Base-by-base conservation (phyloP, 2,113 vertebrate genomes). In the Marmota monax region DNA sequence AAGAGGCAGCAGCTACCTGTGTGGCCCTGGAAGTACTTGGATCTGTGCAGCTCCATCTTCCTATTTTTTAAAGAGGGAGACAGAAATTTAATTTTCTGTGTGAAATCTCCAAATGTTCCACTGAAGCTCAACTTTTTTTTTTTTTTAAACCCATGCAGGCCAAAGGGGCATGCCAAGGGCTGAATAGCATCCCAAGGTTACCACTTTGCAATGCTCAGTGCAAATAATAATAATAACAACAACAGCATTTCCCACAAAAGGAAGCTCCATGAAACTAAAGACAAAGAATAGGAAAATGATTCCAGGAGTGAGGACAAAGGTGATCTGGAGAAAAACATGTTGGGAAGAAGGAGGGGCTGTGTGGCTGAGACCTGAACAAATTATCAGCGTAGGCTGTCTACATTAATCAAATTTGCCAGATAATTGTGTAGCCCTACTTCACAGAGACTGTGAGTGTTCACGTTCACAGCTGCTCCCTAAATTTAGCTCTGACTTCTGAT, bases 401-500 rank as follows among this genome's bases (percentile, higher is more conserved):
- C 53, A 63, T 92, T 84, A 96, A 96, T 88, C 90, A 88, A 79
- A 72, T 76, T 51, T 90, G n/a, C 95, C 92, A 84, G 94, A 96
- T 97, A 94, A 88, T 85, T 86, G 56, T 70, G 92, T 90, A 83
- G 92, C 97, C 67, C 92, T 63, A 51, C 88, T 82, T 73, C 88
- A 34, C 90, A 58, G 76, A 58, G 86, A 39, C 90, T 95, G 94
- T 78, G 88, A 86, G 74, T 27, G 56, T 45, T 63, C 94, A 51
- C 87, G 84, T 96, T 96, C 94, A 91, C 88, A 90, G 63, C 9
- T 77, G 79, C 65, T 7, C 29, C 83, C 95, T 97, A 97, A 95
- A 97, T 96, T 97, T 96, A 97, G 96, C 93, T 78, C 84, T n/a
- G 53, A 65, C 58, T 95, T 76, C 94, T 97, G 97, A 97, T 97